Evolutionary conservation across 2,113 vertebrate genomes (phyloP).

Genomic region (Thamnophis sirtalis): DNA sequence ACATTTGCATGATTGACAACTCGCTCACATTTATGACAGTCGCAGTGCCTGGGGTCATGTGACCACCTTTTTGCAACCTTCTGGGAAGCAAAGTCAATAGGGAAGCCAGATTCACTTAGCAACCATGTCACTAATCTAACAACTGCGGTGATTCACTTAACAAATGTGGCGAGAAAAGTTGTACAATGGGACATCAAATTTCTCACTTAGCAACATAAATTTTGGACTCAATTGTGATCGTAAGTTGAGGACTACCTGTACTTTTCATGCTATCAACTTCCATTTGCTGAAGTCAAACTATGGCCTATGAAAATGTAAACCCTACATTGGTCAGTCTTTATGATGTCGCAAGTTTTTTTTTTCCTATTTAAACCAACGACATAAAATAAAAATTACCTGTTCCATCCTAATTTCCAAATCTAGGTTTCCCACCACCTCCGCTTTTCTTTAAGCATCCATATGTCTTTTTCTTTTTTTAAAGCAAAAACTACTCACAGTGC

Average conservation of each 20-base stretch:
- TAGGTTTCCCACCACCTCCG: not conserved
- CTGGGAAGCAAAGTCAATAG: too few relatives aligned
- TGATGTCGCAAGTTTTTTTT: not conserved
- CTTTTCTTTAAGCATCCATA: not conserved
- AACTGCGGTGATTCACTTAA: too few relatives aligned
- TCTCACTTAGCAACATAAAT: too few relatives aligned
- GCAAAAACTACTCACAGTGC: slow-evolving; percentile 69
- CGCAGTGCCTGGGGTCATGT: too few relatives aligned
- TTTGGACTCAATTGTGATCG: too few relatives aligned
- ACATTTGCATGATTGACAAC: too few relatives aligned
- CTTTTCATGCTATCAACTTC: not conserved
- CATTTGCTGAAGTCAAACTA: not conserved
- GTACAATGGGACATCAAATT: too few relatives aligned
- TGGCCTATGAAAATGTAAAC: not conserved
- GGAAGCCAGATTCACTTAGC: too few relatives aligned
- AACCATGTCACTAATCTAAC: too few relatives aligned
- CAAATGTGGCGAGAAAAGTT: too few relatives aligned
- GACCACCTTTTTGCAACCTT: too few relatives aligned
- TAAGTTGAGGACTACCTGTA: not conserved
- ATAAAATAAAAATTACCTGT: not conserved
- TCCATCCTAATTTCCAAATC: slow-evolving; percentile 1
- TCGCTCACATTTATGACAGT: too few relatives aligned
- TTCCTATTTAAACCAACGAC: not conserved
- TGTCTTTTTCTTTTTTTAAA: not conserved
- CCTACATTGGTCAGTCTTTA: not conserved